Evolutionary conservation across 2,113 vertebrate genomes (phyloP), one percentile per base, ranked within the genome.

Genomic region (Suricata suricatta): DNA sequence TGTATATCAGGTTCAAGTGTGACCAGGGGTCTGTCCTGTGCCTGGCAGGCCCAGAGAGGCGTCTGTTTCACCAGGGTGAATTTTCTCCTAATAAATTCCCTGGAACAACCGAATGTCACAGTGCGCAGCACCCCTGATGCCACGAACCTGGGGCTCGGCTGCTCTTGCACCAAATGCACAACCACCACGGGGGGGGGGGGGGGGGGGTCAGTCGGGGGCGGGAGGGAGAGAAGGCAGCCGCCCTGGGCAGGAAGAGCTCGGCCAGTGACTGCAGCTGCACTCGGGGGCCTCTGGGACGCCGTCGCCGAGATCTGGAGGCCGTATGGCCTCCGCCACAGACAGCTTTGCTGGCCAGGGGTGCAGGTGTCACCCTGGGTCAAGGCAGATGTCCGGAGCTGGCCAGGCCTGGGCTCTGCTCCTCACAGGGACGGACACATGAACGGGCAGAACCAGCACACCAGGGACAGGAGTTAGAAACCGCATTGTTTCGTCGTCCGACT

Each of bases 91-190:
- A 27, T 1, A 23, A 31, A 31, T 23, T n/a, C 44, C 25, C 4
- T 1, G 1, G 23, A 29, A 12, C 6, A 2, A 35, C 41, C 0
- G 15, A 1, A 21, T 1, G 3, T 31, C 17, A 0, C 69, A 4
- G 38, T 33, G 19, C 16, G 0, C 15, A 10, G 68, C 50, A 4
- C 44, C 27, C 2, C 33, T 0, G 4, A 5, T 11, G 84, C 41
- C 44, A 27, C 2, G 5, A 33, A 6, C 2, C 14, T 33, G 10
- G 47, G 47, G 5, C 66, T 17, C 21, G 76, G 47, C 29, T 33
- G 47, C 16, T 12, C 29, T 52, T 21, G 29, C 33, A 21, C 47
- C 31, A 1, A 31, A 33, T 3, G 17, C 29, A 5, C 27, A 17
- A 47, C 27, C 7, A 2, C 25, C 14, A 0, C 25, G 0, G 17